These are phyloP conservation scores for Strongylocentrotus purpuratus DNA, from an alignment of 35 echinoderm and acorn worm species.

Conservation along the genomic window DNA sequence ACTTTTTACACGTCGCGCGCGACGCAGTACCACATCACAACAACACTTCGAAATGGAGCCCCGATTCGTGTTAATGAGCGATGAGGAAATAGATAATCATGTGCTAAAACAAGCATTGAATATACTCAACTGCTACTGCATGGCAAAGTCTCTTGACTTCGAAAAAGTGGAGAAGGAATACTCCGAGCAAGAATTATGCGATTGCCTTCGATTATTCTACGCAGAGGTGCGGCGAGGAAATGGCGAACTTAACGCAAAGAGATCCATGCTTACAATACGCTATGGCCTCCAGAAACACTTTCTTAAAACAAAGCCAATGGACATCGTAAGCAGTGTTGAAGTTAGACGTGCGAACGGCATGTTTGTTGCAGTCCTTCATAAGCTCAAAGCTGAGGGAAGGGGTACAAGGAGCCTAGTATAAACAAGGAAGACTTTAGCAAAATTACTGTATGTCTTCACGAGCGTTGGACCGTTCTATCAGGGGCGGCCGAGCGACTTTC, in stretches of 20 bases:
- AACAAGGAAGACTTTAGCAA: conserved; percentile 38
- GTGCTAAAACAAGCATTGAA: background rate
- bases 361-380: background rate
- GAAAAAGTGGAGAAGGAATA: background rate
- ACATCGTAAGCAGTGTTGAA: background rate
- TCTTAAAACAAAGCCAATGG: background rate
- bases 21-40: too few species aligned
- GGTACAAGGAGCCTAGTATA: conserved; percentile 20
- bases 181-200: background rate
- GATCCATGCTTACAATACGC: conserved; percentile 33
- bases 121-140: background rate
- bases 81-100: too few species aligned
- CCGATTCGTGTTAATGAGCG: too few species aligned
- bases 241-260: conserved; percentile 40
- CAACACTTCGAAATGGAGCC: too few species aligned
- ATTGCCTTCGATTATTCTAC: conserved; percentile 21
- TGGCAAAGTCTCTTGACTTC: background rate
- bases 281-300: conserved; percentile 47
- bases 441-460: too few species aligned
- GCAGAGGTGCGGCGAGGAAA: background rate
- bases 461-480: conserved; percentile 34
- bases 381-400: conserved; percentile 14
- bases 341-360: background rate
- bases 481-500: too few species aligned
- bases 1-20: too few species aligned